Percentiles rank a stretch among this genome's conserved stretches.
These are phyloP conservation scores for Mungos mungo DNA, from an alignment of 2,113 vertebrate species.

Conservation along the genomic window DNA sequence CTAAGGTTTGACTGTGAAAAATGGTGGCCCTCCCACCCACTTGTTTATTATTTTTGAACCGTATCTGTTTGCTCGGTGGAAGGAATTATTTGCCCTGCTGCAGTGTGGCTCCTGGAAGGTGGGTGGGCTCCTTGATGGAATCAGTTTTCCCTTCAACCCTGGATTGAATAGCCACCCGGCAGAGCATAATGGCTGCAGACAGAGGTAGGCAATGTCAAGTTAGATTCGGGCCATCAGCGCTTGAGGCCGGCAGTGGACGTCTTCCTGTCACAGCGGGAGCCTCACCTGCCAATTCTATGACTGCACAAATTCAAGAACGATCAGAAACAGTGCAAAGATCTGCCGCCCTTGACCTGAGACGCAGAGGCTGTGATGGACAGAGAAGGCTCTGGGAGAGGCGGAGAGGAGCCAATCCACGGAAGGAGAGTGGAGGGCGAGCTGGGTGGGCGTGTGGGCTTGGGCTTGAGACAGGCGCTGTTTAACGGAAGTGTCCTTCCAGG, in stretches of 20 bases:
- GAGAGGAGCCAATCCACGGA: background rate
- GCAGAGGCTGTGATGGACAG: background rate
- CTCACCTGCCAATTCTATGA: background rate
- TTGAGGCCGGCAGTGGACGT: rapidly evolving
- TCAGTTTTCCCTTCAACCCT: slow-evolving; percentile 29
- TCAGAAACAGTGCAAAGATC: background rate
- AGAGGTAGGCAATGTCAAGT: background rate
- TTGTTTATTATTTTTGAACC: slow-evolving; percentile 36
- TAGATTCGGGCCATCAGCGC: background rate
- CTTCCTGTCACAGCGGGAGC: rapidly evolving
- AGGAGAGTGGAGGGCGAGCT: too few relatives aligned
- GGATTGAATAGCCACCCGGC: slow-evolving; percentile 25
- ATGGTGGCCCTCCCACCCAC: slow-evolving; percentile 38
- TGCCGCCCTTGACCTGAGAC: background rate
- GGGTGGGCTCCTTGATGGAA: slow-evolving; percentile 71
- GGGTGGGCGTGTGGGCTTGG: background rate
- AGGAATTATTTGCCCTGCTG: slow-evolving; percentile 28
- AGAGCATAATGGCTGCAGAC: background rate
- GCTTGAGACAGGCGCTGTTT: background rate
- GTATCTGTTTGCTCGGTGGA: slow-evolving; percentile 47
- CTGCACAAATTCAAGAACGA: background rate
- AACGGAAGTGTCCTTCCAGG: background rate
- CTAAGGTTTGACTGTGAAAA: slow-evolving; percentile 37
- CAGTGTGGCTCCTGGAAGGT: slow-evolving; percentile 6
- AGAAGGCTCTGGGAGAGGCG: background rate